Percentiles rank a stretch among this genome's conserved stretches.
Evolutionary conservation across 2,888 invertebrate species (phyloP).

Genomic region (Ophion costatus): DNA sequence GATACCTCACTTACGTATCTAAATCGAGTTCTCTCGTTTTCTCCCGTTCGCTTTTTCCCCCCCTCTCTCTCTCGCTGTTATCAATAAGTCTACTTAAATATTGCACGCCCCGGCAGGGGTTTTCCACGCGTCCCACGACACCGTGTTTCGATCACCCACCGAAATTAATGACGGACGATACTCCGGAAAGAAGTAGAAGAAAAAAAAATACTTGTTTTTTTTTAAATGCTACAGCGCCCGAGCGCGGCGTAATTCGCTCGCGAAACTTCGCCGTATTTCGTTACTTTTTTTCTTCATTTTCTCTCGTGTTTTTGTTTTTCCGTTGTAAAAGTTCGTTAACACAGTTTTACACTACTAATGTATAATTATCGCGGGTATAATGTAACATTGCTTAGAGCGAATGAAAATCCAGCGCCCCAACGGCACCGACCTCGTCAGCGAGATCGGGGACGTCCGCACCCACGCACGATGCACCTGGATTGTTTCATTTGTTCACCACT

Average conservation of each 20-base stretch:
- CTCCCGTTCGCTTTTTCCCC: slow-evolving; percentile 38
- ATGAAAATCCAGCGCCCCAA: slow-evolving; percentile 63
- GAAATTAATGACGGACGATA: slow-evolving; percentile 65
- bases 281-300: slow-evolving; percentile 12
- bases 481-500: slow-evolving; percentile 44
- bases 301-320: slow-evolving; percentile 27
- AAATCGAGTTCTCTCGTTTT: slow-evolving; percentile 62
- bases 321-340: slow-evolving; percentile 60
- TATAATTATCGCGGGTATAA: slow-evolving; percentile 55
- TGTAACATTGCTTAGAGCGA: slow-evolving; percentile 44
- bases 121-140: slow-evolving; percentile 46
- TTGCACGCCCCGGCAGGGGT: slow-evolving; percentile 83
- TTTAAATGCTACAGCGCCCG: slow-evolving; percentile 27
- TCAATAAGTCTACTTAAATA: slow-evolving; percentile 79
- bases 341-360: slow-evolving; percentile 61
- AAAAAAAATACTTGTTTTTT: slow-evolving; percentile 25
- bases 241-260: slow-evolving; percentile 39
- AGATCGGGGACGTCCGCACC: slow-evolving; percentile 55
- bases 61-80: slow-evolving; percentile 43
- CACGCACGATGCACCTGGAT: slow-evolving; percentile 50
- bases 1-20: slow-evolving; percentile 66
- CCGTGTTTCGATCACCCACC: slow-evolving; percentile 58
- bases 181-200: slow-evolving; percentile 60
- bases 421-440: slow-evolving; percentile 58
- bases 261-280: slow-evolving; percentile 32